These are phyloP conservation scores for Diacarnus erythraeanus DNA, from an alignment of 37 sponge, comb jelly and placozoan species.

Conservation along the genomic window DNA sequence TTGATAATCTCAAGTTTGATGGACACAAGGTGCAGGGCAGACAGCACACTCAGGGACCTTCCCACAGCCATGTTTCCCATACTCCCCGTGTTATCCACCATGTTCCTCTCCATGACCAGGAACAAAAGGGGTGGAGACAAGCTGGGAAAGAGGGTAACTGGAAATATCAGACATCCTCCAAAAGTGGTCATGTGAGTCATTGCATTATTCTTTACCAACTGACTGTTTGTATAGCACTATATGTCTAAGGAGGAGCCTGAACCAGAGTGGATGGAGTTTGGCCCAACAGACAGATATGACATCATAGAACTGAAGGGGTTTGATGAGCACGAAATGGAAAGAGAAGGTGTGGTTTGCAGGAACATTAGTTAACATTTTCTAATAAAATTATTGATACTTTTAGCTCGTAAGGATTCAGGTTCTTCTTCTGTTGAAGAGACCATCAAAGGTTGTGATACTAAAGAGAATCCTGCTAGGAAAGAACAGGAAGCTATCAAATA, in stretches of 20 bases:
- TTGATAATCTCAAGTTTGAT: background rate
- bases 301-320: constrained; percentile 70
- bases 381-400: no score
- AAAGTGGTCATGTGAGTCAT: background rate
- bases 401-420: background rate
- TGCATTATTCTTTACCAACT: background rate
- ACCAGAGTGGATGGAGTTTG: constrained; percentile 86
- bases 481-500: background rate
- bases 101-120: constrained; percentile 37
- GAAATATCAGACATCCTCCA: background rate
- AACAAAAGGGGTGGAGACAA: constrained; percentile 1
- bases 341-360: background rate
- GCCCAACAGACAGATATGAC: constrained; percentile 54
- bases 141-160: background rate
- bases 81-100: constrained; percentile 54
- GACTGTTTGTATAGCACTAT: no score
- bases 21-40: background rate
- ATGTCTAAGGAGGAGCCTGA: no score
- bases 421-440: background rate
- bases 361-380: background rate
- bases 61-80: background rate
- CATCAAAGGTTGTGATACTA: background rate
- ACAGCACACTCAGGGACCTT: background rate
- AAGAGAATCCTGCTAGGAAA: background rate
- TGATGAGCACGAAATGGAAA: constrained; percentile 64